Evolutionary conservation across 2,797 vertebrate genomes (phyloP), one percentile per base, ranked within the genome.

Genomic region (Chelon auratus): DNA sequence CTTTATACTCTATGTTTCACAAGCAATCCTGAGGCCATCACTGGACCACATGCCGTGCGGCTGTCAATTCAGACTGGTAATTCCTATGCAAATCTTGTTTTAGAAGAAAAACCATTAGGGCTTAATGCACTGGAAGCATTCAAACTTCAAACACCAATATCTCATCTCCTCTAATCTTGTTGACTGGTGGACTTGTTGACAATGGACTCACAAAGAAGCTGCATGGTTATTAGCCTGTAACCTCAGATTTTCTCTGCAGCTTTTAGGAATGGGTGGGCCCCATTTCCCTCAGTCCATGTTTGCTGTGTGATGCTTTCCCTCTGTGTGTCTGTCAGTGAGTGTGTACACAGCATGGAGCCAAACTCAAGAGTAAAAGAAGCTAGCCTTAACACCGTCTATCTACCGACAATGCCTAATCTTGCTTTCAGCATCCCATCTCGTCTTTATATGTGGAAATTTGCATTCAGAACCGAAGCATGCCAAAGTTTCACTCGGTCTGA

Each of bases 31-130:
- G 56, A 69, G 60, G 56, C 66, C 72, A 85, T 83, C 81, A 70
- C 69, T 45, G 63, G 63, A 72, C 70, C 65, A 33, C 80, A 75
- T 71, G 76, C 80, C 78, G 87, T 13, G 76, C 18, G 3, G 57
- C 71, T 39, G 59, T 37, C 68, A 66, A 67, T 72, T 81, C 58
- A 81, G 62, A 80, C 65, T 26, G 60, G 65, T 80, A 74, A 89
- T 89, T 86, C 72, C 72, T 75, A 80, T 83, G 85, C 81, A 85
- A 85, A 84, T 85, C 53, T 63, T 60, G 59, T 39, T 65, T 80
- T 74, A 75, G 45, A 81, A 78, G 62, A 79, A 70, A 90, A 84
- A 62, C 64, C 50, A 87, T 91, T 84, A 79, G 55, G 30, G 67
- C 71, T 81, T 88, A 86, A 86, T 90, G 81, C 72, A 70, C 12